phyloP scores from a whole-genome alignment of 37 sponge, comb jelly and placozoan genomes.

The Geodia barretti region DNA sequence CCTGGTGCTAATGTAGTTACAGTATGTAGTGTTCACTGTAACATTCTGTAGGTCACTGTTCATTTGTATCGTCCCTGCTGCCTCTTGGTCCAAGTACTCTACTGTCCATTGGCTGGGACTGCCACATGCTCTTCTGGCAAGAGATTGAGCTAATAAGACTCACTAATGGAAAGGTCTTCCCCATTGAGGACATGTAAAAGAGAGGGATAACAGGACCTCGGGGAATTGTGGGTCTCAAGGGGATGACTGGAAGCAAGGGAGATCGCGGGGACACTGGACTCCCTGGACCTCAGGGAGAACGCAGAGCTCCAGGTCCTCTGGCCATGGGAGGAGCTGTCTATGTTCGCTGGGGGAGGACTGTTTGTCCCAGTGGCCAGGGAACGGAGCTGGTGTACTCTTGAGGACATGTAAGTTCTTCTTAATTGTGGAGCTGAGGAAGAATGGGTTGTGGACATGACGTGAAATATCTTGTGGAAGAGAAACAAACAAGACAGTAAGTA shows the following conservation, averaged over 20 bases:
- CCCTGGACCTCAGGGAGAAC: too few relatives aligned
- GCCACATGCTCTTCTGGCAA: slow-evolving; percentile 36
- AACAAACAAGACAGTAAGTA: too few relatives aligned
- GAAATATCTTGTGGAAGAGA: too few relatives aligned
- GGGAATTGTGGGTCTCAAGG: not conserved
- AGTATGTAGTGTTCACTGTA: too few relatives aligned
- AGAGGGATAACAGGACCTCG: too few relatives aligned
- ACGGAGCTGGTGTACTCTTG: slow-evolving; percentile 33
- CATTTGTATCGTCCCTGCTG: too few relatives aligned
- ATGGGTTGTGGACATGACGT: too few relatives aligned
- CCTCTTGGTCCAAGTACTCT: slow-evolving; percentile 7
- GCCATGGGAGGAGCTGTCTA: slow-evolving; percentile 10
- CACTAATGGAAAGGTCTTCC: not conserved
- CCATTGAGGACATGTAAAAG: slow-evolving; percentile 10
- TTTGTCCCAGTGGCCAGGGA: slow-evolving; percentile 27
- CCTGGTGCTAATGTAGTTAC: too few relatives aligned
- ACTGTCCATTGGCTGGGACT: slow-evolving; percentile 52
- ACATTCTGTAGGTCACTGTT: slow-evolving; percentile 2
- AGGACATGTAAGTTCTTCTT: too few relatives aligned
- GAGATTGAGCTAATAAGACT: not conserved
- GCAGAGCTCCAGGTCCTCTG: too few relatives aligned
- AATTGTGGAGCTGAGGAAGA: too few relatives aligned
- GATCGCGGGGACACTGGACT: not conserved
- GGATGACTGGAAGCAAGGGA: not conserved
- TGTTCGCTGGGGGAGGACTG: slow-evolving; percentile 34